Evolutionary conservation across 2,888 invertebrate genomes (phyloP).

Genomic region (Drosophila cognata): DNA sequence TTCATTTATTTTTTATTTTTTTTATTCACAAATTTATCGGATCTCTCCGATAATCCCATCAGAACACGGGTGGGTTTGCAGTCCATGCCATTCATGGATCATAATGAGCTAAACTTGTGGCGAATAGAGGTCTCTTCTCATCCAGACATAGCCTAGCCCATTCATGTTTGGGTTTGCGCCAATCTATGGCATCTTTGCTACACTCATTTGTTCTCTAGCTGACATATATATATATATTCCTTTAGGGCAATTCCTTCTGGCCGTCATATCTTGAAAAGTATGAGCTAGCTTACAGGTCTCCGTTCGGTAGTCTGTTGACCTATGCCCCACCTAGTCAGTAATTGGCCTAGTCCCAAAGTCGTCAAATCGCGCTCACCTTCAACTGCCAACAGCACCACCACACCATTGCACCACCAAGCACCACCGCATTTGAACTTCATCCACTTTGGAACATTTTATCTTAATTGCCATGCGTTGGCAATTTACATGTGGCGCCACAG

Average conservation of each 20-base stretch:
- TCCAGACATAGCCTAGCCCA: not conserved
- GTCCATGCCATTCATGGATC: not conserved
- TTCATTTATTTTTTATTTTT: not conserved
- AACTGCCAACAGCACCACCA: not conserved
- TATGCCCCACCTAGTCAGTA: not conserved
- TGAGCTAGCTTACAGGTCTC: not conserved
- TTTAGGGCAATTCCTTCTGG: constrained; percentile 13
- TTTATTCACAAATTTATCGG: not conserved
- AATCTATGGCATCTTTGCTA: not conserved
- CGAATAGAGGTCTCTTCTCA: not conserved
- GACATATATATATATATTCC: constrained; percentile 13
- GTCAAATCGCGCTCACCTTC: constrained; percentile 6
- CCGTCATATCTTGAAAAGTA: constrained; percentile 15
- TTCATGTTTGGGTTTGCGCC: constrained; percentile 1
- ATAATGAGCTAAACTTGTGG: not conserved
- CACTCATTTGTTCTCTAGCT: not conserved
- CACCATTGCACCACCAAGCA: not conserved
- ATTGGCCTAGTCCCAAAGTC: constrained; percentile 32
- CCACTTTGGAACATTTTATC: constrained; percentile 59
- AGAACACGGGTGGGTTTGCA: not conserved
- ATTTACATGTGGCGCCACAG: constrained; percentile 57
- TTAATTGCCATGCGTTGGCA: constrained; percentile 65
- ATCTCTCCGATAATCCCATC: not conserved
- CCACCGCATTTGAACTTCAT: not conserved
- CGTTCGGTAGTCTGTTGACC: constrained; percentile 12